These are phyloP conservation scores for Menura novaehollandiae DNA, from an alignment of 2,113 vertebrate species.

Conservation along the genomic window DNA sequence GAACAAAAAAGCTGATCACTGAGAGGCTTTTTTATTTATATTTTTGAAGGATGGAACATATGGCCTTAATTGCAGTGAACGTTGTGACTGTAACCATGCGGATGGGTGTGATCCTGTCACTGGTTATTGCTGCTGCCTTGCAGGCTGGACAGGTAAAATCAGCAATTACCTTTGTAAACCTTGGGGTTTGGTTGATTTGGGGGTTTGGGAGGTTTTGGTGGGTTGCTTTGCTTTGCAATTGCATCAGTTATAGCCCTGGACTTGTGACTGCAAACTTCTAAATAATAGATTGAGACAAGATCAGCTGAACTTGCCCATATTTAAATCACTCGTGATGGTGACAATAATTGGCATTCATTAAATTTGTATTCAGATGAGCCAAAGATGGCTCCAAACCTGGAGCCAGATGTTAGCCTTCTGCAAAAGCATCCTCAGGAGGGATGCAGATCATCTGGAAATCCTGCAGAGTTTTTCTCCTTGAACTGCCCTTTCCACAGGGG, in stretches of 20 bases:
- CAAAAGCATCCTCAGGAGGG: neutral
- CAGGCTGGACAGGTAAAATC: conserved; percentile 93
- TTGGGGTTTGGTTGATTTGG: neutral
- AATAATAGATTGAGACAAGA: conserved; percentile 7
- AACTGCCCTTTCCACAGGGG: neutral
- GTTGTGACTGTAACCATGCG: conserved; percentile 91
- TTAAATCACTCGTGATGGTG: neutral
- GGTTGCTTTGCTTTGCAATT: neutral
- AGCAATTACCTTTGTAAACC: neutral
- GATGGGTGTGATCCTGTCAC: conserved; percentile 89
- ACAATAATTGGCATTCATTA: conserved; percentile 47
- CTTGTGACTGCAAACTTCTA: neutral
- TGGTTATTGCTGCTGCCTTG: conserved; percentile 91
- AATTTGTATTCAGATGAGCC: conserved; percentile 53
- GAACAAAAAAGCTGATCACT: conserved; percentile 41
- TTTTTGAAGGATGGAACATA: conserved; percentile 88
- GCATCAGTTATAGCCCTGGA: neutral
- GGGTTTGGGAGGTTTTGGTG: accelerated
- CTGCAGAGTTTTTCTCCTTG: conserved; percentile 47
- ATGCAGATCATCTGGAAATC: conserved; percentile 12
- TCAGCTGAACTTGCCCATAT: neutral
- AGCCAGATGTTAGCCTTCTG: conserved; percentile 49
- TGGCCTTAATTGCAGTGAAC: conserved; percentile 88
- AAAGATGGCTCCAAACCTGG: conserved; percentile 26
- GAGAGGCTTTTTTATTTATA: neutral